A percentile compares a stretch with the other conserved stretches of the same genome.
These are phyloP conservation scores for Lymantria monacha DNA, from an alignment of 2,888 invertebrate species.

Conservation along the genomic window DNA sequence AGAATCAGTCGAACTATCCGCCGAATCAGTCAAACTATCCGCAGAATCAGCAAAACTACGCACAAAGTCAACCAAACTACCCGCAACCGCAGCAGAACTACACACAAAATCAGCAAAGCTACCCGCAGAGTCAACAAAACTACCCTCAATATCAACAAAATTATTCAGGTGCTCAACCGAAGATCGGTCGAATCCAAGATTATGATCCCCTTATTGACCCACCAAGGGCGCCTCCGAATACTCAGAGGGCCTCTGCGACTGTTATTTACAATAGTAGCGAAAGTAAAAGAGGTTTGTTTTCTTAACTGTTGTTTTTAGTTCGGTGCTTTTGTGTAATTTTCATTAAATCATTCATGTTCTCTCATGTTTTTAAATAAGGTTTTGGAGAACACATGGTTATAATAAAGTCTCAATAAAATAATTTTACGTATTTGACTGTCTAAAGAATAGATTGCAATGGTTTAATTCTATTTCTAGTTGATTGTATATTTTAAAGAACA, in stretches of 20 bases:
- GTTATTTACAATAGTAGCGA: slow-evolving; percentile 88
- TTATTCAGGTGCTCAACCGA: slow-evolving; percentile 49
- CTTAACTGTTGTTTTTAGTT: not conserved
- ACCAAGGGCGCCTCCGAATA: slow-evolving; percentile 86
- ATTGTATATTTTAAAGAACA: no score
- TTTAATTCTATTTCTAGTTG: no score
- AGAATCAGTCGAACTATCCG: slow-evolving; percentile 17
- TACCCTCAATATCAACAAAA: slow-evolving; percentile 50
- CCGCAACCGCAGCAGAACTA: slow-evolving; percentile 5
- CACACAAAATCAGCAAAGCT: slow-evolving; percentile 6
- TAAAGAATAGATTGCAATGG: no score
- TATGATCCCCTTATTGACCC: slow-evolving; percentile 90
- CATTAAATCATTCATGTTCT: not conserved
- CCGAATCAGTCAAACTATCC: not conserved
- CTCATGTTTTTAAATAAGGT: no score
- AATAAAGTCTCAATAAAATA: no score
- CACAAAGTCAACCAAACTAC: slow-evolving; percentile 3
- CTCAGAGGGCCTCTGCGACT: slow-evolving; percentile 90
- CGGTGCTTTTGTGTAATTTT: not conserved
- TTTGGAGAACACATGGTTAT: no score
- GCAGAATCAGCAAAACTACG: slow-evolving; percentile 21
- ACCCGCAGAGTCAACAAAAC: slow-evolving; percentile 58
- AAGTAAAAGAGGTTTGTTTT: slow-evolving; percentile 62
- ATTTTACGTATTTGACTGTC: no score
- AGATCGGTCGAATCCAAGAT: slow-evolving; percentile 89